A percentile compares a stretch with the other conserved stretches of the same genome.
phyloP scores from a whole-genome alignment of 2,888 invertebrate genomes.

The Scaptomyza cyrtandrae region DNA sequence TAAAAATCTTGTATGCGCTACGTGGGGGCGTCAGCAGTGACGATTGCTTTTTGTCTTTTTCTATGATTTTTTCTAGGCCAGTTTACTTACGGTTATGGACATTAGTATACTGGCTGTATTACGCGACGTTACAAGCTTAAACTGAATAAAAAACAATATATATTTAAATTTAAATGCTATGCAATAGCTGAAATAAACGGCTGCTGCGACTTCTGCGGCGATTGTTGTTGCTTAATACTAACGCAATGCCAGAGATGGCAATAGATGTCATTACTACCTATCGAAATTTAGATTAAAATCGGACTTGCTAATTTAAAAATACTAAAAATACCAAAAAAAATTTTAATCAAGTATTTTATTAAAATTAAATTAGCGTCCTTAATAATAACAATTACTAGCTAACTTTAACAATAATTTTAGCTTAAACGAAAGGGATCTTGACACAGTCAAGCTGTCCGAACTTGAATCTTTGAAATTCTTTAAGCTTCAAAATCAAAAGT shows the following conservation, averaged over 20 bases:
- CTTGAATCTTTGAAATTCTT: background rate
- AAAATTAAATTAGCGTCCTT: no score
- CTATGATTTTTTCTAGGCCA: slow-evolving; percentile 3
- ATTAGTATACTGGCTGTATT: slow-evolving; percentile 79
- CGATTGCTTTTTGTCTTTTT: slow-evolving; percentile 4
- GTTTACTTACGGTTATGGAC: slow-evolving; percentile 84
- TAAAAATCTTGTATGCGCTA: slow-evolving; percentile 49
- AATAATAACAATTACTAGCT: no score
- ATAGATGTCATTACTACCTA: background rate
- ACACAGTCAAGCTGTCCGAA: background rate
- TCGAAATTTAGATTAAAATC: slow-evolving; percentile 18
- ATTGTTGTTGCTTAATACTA: slow-evolving; percentile 63
- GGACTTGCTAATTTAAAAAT: background rate
- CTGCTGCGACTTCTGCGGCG: slow-evolving; percentile 56
- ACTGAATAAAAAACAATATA: slow-evolving; percentile 34
- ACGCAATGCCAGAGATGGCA: slow-evolving; percentile 30
- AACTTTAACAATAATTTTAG: no score
- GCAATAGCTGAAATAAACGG: slow-evolving; percentile 61
- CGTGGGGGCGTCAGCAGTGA: slow-evolving; percentile 63
- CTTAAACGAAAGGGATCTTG: background rate
- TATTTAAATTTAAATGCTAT: slow-evolving; percentile 47
- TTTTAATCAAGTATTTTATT: background rate
- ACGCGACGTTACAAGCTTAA: slow-evolving; percentile 59
- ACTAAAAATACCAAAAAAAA: background rate
- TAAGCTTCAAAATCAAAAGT: background rate